These are phyloP conservation scores for Oryzias curvinotus DNA, from an alignment of 2,113 vertebrate species.

Conservation along the genomic window DNA sequence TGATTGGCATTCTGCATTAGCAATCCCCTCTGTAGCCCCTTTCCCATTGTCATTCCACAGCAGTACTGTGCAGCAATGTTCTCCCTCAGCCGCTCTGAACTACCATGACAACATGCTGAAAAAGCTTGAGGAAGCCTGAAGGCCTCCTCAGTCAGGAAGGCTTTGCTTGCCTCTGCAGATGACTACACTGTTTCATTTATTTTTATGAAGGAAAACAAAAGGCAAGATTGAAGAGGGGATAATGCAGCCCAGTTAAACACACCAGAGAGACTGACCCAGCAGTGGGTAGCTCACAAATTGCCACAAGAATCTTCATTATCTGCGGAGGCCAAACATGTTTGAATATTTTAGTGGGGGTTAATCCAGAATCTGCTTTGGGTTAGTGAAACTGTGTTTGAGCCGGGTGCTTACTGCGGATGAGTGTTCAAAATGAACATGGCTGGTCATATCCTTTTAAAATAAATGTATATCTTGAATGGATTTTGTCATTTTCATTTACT, in stretches of 20 bases:
- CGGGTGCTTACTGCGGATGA: background rate
- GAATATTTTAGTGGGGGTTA: constrained; percentile 43
- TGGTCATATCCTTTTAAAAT: too few relatives aligned
- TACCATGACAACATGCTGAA: constrained; percentile 67
- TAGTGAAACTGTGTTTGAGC: constrained; percentile 6
- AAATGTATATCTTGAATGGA: constrained; percentile 5
- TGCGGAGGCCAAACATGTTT: constrained; percentile 25
- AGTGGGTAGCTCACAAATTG: constrained; percentile 37
- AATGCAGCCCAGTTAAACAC: constrained; percentile 53
- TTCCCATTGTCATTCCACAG: constrained; percentile 68
- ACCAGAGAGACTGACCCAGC: constrained; percentile 58
- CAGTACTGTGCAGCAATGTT: constrained; percentile 52
- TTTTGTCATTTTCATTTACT: too few relatives aligned
- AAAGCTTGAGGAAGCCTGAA: constrained; percentile 68
- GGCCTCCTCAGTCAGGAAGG: constrained; percentile 72
- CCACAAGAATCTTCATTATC: constrained; percentile 34
- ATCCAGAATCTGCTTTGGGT: constrained; percentile 32
- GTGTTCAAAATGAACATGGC: background rate
- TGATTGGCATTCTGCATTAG: constrained; percentile 68
- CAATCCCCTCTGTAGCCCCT: constrained; percentile 43
- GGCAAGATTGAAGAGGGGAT: constrained; percentile 63
- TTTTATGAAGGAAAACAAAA: constrained; percentile 72
- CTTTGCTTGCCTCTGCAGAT: constrained; percentile 65
- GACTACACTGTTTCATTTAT: constrained; percentile 72
- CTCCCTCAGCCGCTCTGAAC: constrained; percentile 64